Conservation (phyloP, 2,888 invertebrate species). For the Folsomia manolachei region DNA sequence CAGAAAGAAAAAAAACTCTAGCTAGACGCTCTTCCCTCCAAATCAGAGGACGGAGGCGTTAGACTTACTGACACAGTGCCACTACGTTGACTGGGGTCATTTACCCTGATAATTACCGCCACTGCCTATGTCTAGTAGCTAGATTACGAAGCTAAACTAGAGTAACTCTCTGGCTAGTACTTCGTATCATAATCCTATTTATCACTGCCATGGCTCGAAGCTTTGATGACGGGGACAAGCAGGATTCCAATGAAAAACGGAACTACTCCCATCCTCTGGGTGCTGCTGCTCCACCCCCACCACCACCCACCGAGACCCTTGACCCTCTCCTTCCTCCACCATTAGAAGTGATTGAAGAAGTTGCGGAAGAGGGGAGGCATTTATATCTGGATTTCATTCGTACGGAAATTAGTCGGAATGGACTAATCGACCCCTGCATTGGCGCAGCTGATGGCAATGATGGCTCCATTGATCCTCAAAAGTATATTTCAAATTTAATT, state of each 20-base stretch:
- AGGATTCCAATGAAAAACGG: neutral
- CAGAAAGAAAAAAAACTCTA: too few relatives aligned
- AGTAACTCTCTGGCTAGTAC: too few relatives aligned
- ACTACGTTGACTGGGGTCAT: too few relatives aligned
- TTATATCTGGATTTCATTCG: slow-evolving; percentile 44
- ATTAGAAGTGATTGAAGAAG: slow-evolving; percentile 33
- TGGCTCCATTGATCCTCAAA: too few relatives aligned
- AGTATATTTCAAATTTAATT: neutral
- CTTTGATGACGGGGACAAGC: slow-evolving; percentile 23
- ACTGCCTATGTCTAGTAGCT: too few relatives aligned
- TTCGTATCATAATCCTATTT: too few relatives aligned
- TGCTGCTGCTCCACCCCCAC: neutral
- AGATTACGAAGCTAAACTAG: too few relatives aligned
- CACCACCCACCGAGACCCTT: too few relatives aligned
- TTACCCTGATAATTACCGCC: too few relatives aligned
- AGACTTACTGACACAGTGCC: too few relatives aligned
- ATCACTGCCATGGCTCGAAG: slow-evolving; percentile 32
- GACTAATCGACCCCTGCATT: slow-evolving; percentile 18
- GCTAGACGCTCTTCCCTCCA: too few relatives aligned
- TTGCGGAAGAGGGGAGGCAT: slow-evolving; percentile 43
- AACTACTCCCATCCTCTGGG: neutral
- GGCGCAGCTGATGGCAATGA: neutral
- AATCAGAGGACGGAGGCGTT: too few relatives aligned
- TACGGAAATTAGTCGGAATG: slow-evolving; percentile 36
- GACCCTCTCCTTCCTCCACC: neutral